phyloP scores from a whole-genome alignment of 2,797 vertebrate species.

The Falco columbarius region DNA sequence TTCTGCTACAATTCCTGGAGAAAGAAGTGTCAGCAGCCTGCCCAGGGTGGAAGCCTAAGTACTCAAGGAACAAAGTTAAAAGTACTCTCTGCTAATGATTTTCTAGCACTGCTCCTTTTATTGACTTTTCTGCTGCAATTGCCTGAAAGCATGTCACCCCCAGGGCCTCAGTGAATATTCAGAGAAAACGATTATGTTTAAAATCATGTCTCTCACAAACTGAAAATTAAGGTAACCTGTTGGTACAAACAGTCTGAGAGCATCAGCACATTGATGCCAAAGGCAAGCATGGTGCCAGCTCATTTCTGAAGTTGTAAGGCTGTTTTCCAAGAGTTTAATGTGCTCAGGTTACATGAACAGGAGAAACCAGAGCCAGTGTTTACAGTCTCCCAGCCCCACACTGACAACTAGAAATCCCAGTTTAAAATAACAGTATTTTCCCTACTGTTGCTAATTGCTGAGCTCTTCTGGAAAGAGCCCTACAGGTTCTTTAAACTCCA shows the following conservation, averaged over 20 bases:
- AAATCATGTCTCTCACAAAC: background rate
- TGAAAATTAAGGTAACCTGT: slow-evolving; percentile 31
- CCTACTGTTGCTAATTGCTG: background rate
- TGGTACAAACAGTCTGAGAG: background rate
- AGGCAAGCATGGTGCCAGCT: background rate
- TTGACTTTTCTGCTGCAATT: background rate
- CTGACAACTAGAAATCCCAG: background rate
- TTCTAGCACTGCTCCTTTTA: background rate
- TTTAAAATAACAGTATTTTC: background rate
- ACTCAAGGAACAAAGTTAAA: slow-evolving; percentile 4
- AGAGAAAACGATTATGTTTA: background rate
- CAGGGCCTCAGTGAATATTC: slow-evolving; percentile 3
- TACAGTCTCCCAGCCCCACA: background rate
- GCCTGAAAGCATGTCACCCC: background rate
- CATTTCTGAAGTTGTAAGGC: background rate
- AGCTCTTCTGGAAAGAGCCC: background rate
- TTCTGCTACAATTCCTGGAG: background rate
- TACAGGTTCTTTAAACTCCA: background rate
- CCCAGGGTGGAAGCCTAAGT: background rate
- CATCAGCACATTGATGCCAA: background rate
- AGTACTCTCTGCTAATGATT: slow-evolving; percentile 8
- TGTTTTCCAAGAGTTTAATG: background rate
- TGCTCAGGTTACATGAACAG: background rate
- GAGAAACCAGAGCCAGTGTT: background rate
- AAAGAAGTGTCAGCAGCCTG: background rate